Conservation (phyloP, 1,140 invertebrate genomes). For the Brachionus angularis region DNA sequence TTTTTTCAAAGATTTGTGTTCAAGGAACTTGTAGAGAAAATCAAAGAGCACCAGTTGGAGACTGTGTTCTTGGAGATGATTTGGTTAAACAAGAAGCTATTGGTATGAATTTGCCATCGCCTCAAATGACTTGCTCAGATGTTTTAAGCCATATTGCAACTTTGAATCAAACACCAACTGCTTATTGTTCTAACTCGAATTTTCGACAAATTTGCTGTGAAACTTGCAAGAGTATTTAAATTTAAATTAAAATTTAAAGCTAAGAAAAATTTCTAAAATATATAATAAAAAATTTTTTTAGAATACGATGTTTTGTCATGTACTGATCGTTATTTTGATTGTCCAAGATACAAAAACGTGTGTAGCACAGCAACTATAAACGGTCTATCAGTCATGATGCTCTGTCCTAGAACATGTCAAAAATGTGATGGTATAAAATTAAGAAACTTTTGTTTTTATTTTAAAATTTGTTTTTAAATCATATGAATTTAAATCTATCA, state of each 20-base stretch:
- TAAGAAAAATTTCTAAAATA: background rate
- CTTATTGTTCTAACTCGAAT: slow-evolving; percentile 10
- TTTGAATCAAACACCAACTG: background rate
- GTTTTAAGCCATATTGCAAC: background rate
- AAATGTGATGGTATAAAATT: too few relatives aligned
- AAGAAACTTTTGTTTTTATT: too few relatives aligned
- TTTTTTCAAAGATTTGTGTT: background rate
- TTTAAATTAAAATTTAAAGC: background rate
- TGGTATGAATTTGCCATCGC: slow-evolving; percentile 2
- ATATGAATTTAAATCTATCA: too few relatives aligned
- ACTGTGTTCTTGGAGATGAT: slow-evolving; percentile 19
- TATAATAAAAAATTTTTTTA: too few relatives aligned
- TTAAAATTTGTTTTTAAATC: too few relatives aligned
- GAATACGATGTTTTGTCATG: slow-evolving; percentile 15
- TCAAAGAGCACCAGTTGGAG: background rate
- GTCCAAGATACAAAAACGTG: slow-evolving; percentile 16
- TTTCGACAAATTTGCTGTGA: slow-evolving; percentile 10
- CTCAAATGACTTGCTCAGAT: slow-evolving; percentile 16
- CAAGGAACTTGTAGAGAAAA: slow-evolving; percentile 1
- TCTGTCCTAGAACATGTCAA: slow-evolving; percentile 14
- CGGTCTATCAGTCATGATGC: slow-evolving; percentile 1
- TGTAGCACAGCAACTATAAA: background rate
- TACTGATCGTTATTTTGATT: slow-evolving; percentile 15
- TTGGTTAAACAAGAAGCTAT: slow-evolving; percentile 14
- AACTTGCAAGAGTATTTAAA: slow-evolving; percentile 6